Evolutionary conservation across 2,113 vertebrate genomes (phyloP).

Genomic region (Chascanopsetta lugubris): DNA sequence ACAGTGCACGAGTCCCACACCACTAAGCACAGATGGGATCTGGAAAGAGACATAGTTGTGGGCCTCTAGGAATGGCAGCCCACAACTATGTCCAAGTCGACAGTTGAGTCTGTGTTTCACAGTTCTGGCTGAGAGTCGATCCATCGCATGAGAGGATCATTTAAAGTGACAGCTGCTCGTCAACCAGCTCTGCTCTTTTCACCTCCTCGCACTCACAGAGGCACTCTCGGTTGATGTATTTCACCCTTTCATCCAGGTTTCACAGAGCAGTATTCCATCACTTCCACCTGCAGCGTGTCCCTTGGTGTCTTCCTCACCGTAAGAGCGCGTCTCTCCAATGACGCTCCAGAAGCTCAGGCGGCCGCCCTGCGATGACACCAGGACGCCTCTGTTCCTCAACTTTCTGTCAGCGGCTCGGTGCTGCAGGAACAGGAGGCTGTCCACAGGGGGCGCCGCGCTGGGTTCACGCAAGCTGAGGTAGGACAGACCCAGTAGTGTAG

Average conservation of each 20-base stretch:
- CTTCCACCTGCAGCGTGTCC: not conserved
- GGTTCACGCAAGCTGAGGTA: not conserved
- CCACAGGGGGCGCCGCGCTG: slow-evolving; percentile 50
- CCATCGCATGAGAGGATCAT: slow-evolving; percentile 23
- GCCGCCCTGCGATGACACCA: slow-evolving; percentile 60
- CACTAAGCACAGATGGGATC: slow-evolving; percentile 74
- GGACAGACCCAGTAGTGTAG: not conserved
- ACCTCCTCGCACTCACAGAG: not conserved
- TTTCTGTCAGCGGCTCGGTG: slow-evolving; percentile 27
- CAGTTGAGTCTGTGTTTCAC: slow-evolving; percentile 56
- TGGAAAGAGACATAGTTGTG: slow-evolving; percentile 76
- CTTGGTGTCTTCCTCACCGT: slow-evolving; percentile 39
- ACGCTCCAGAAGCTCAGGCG: slow-evolving; percentile 57
- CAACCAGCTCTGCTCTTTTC: not conserved
- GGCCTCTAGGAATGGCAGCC: slow-evolving; percentile 59
- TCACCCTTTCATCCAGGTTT: not conserved
- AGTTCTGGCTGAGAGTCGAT: slow-evolving; percentile 39
- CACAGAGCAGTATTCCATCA: not conserved
- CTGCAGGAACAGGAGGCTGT: slow-evolving; percentile 68
- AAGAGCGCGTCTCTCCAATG: slow-evolving; percentile 29
- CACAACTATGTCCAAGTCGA: slow-evolving; percentile 48
- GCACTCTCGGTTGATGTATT: not conserved
- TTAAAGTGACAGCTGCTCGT: slow-evolving; percentile 32
- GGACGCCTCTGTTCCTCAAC: slow-evolving; percentile 39
- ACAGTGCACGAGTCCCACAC: slow-evolving; percentile 57